These are phyloP conservation scores for Gobionotothen gibberifrons DNA, from an alignment of 2,797 vertebrate species.

Conservation along the genomic window DNA sequence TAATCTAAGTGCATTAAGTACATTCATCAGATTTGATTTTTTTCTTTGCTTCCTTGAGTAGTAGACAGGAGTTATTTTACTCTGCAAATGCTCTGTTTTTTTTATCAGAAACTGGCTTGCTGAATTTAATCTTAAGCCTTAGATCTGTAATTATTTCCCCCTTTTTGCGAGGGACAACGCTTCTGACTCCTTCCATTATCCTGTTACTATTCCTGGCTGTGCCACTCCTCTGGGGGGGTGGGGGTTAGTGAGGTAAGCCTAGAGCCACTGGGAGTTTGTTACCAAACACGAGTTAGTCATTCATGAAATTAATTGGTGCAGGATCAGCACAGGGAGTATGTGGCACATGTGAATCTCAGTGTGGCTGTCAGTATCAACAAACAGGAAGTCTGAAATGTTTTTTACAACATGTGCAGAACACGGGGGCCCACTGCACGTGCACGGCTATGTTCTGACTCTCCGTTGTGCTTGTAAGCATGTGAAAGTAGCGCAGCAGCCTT, in stretches of 20 bases:
- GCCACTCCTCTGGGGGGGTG: slow-evolving; percentile 42
- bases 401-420: slow-evolving; percentile 7
- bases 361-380: slow-evolving; percentile 51
- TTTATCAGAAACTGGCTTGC: slow-evolving; percentile 36
- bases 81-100: slow-evolving; percentile 32
- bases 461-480: slow-evolving; percentile 7
- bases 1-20: slow-evolving; percentile 23
- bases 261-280: slow-evolving; percentile 78
- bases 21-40: slow-evolving; percentile 5
- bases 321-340: slow-evolving; percentile 66
- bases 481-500: slow-evolving; percentile 14
- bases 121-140: slow-evolving; percentile 62
- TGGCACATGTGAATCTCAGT: slow-evolving; percentile 60
- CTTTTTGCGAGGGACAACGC: slow-evolving; percentile 47
- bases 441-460: background rate
- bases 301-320: slow-evolving; percentile 85
- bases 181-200: slow-evolving; percentile 75
- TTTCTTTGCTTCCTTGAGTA: slow-evolving; percentile 4
- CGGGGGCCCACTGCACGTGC: background rate
- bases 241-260: slow-evolving; percentile 65
- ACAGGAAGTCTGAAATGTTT: slow-evolving; percentile 39
- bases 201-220: slow-evolving; percentile 68
- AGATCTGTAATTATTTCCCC: slow-evolving; percentile 65
- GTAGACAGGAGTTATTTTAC: slow-evolving; percentile 25
- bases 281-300: slow-evolving; percentile 83